phyloP scores from a whole-genome alignment of 2,113 vertebrate genomes.

The Tauraco erythrolophus region DNA sequence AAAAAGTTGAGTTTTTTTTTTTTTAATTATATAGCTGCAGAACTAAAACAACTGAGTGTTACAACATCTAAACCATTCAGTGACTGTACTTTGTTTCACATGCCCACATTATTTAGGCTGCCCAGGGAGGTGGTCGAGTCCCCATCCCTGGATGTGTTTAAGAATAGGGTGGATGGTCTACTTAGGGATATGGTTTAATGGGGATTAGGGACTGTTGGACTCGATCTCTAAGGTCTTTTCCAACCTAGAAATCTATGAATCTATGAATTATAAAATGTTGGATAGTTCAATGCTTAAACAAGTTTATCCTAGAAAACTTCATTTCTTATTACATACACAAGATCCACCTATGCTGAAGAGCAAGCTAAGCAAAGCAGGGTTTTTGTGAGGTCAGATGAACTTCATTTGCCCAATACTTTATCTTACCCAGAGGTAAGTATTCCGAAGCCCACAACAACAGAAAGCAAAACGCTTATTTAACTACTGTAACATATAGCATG shows the following conservation, averaged over 20 bases:
- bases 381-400: neutral
- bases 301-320: neutral
- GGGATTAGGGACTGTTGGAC: too few species aligned
- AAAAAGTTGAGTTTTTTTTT: neutral
- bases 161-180: too few species aligned
- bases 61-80: neutral
- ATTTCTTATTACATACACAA: neutral
- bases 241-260: too few species aligned
- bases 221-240: too few species aligned
- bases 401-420: neutral
- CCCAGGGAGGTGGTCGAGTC: too few species aligned
- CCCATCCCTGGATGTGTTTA: too few species aligned
- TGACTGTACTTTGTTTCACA: neutral
- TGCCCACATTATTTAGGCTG: too few species aligned
- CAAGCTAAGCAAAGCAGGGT: neutral
- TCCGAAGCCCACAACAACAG: neutral
- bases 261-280: neutral
- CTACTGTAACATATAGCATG: neutral
- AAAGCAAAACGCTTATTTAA: neutral
- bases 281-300: neutral
- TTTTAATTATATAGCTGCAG: neutral
- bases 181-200: too few species aligned
- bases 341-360: neutral
- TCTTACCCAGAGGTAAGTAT: neutral
- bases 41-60: neutral